Conservation (phyloP, 2,797 vertebrate species). For the Notolabrus celidotus region DNA sequence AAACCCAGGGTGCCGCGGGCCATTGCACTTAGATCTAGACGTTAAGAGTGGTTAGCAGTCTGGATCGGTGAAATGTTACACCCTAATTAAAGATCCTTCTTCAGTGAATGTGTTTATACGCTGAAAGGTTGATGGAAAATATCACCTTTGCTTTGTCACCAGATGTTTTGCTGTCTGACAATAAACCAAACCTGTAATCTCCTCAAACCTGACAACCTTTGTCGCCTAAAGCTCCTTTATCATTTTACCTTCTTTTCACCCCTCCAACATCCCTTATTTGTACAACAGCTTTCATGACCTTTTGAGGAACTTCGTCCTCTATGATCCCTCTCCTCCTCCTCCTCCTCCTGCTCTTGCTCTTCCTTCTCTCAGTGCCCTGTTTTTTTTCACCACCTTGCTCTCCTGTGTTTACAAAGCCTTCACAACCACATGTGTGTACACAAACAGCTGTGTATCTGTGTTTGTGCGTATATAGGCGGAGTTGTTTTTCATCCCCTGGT, state of each 20-base stretch:
- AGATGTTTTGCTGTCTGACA: constrained; percentile 50
- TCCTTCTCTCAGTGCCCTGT: constrained; percentile 37
- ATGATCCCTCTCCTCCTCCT: constrained; percentile 35
- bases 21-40: no score
- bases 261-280: constrained; percentile 51
- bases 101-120: not conserved
- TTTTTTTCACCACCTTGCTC: constrained; percentile 48
- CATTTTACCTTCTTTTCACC: constrained; percentile 25
- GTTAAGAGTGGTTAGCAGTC: no score
- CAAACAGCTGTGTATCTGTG: not conserved
- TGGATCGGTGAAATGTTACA: no score
- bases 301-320: constrained; percentile 60
- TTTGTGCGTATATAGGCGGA: constrained; percentile 10
- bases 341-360: constrained; percentile 12
- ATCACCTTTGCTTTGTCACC: constrained; percentile 24
- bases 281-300: constrained; percentile 63
- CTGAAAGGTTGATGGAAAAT: constrained; percentile 15
- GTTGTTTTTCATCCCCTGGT: constrained; percentile 45
- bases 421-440: constrained; percentile 25
- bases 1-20: no score
- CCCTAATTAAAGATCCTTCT: no score
- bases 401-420: constrained; percentile 65
- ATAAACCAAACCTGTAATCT: constrained; percentile 22
- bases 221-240: constrained; percentile 7
- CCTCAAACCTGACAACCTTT: constrained; percentile 5